Evolutionary conservation across 2,888 invertebrate species (phyloP), one percentile per base, ranked within the genome.

Genomic region (Sicus ferrugineus): DNA sequence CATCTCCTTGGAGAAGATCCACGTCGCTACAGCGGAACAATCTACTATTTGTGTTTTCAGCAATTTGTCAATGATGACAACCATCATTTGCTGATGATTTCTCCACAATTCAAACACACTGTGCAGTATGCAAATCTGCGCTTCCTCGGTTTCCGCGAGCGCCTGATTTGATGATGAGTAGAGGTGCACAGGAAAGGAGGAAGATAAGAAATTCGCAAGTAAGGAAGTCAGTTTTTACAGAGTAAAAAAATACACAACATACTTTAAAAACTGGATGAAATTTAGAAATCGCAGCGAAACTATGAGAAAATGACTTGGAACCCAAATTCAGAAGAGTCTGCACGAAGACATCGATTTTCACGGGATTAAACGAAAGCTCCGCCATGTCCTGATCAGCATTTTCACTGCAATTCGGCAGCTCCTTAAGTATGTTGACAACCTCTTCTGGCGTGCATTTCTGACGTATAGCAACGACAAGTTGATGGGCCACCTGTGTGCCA

Each of bases 201-300:
- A 21, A 23, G n/a, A 56, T 21, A 56, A 56, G 28, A 56, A 26
- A 56, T 9, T 28, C 3, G 30, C 16, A 56, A 26, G 7, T 52
- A 3, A 19, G 23, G 23, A 52, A 3, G 23, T 50, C 1, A 30
- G 31, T 30, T 7, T 23, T 30, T 30, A n/a, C 9, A 30, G 16
- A 16, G 19, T 23, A 67, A 56, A 61, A 38, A 3, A 34, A 3
- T 26, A 21, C 4, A 21, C 21, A 52, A 70, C 30, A 61, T 63
- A 93, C 94, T 89, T 95, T 94, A 80, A 95, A 94, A 2, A 95
- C 95, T 82, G 93, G 91, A 85, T 94, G 94, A 80, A 94, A 98
- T 88, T 98, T 98, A 52, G 97, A 96, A 74, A 99, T 94, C n/a
- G 97, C 98, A 6, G 98, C 97, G 85, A 98, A 98, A 77, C 97